These are phyloP conservation scores for Rhineura floridana DNA, from an alignment of 2,113 vertebrate genomes.

Conservation along the genomic window DNA sequence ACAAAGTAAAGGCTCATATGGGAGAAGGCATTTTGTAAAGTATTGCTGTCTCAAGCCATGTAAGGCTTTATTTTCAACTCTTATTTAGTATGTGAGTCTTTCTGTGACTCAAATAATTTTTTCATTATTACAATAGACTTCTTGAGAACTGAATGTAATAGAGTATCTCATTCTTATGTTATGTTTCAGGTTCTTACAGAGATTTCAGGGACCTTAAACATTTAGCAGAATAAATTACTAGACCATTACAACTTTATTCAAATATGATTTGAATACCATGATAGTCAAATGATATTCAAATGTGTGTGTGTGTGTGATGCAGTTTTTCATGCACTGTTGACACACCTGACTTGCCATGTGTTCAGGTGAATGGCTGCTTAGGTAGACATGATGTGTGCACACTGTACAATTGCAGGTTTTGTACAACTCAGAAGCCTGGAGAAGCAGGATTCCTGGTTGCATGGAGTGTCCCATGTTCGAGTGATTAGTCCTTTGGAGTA, in stretches of 20 bases:
- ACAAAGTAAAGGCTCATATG: no score
- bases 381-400: no score
- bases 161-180: neutral
- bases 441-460: neutral
- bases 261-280: neutral
- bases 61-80: neutral
- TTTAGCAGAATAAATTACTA: neutral
- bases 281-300: constrained; percentile 38
- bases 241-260: constrained; percentile 5
- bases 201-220: neutral
- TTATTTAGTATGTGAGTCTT: neutral
- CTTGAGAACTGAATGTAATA: neutral
- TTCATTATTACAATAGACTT: neutral
- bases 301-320: neutral
- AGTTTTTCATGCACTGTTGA: no score
- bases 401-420: no score
- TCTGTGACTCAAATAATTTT: neutral
- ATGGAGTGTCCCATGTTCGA: no score
- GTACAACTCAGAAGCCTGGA: neutral
- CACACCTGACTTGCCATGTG: no score
- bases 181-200: neutral
- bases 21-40: no score
- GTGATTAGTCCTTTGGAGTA: neutral
- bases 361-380: no score
- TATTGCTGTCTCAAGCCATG: no score